Evolutionary conservation across 2,797 vertebrate species (phyloP), one percentile per base, ranked within the genome.

Genomic region (Orestias chungarensis): DNA sequence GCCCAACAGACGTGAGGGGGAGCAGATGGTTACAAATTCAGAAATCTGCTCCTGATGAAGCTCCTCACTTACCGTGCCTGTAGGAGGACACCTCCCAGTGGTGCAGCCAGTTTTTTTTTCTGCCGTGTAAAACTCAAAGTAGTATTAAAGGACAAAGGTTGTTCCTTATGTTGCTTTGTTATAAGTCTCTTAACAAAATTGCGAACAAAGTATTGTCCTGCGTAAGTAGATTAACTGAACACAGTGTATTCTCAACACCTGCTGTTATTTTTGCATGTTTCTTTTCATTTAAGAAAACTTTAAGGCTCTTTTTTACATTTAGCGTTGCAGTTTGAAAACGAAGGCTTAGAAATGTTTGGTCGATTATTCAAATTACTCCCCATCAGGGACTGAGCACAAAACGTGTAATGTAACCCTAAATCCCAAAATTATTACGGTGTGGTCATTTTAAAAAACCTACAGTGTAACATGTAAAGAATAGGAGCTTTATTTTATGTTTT

Each of bases 41-140:
- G 81, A 92, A 93, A 89, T 82, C 79, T 78, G 82, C 42, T 82
- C 79, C 82, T 91, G 90, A 91, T 91, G 87, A 92, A 89, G 82
- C 85, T 88, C 81, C 68, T 88, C 82, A 74, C 76, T 90, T 80
- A 87, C 79, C 76, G 74, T 49, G 6, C 50, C 47, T 79, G 57
- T 69, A 70, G 43, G 52, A 62, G 23, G 11, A 27, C 62, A 70
- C 46, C 65, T 33, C 73, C 59, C 68, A 14, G 6, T 49, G 64
- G 65, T 33, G 64, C 44, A 31, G 27, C 18, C 66, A 79, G 64
- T 76, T 23, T 64, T 73, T 72, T 68, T 62, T 70, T 73, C 75
- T 76, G 73, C 77, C 84, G n/a, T 77, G 74, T 33, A 66, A 71
- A 20, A 54, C 75, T 82, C 61, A 44, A 72, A 70, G 66, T 71